These are phyloP conservation scores for Exaiptasia diaphana DNA, from an alignment of 64 coral and sea anemone genomes.

Conservation along the genomic window DNA sequence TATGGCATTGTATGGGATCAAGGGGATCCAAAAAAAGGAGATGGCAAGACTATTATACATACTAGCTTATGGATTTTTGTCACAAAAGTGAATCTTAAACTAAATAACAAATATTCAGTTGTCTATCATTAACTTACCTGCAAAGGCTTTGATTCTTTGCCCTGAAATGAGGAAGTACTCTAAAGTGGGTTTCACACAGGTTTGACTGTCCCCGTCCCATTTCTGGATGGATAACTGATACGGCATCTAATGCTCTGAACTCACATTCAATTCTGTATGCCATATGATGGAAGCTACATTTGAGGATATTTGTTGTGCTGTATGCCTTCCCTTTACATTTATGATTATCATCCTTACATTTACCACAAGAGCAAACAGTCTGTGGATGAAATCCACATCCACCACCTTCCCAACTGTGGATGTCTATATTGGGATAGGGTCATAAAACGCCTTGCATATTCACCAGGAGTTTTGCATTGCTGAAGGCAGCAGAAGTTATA, in stretches of 20 bases:
- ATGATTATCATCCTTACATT: background rate
- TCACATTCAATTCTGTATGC: slow-evolving; percentile 47
- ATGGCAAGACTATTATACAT: background rate
- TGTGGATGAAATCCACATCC: background rate
- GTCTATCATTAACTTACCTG: background rate
- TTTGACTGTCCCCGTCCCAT: slow-evolving; percentile 53
- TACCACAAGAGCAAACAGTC: background rate
- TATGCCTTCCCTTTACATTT: slow-evolving; percentile 38
- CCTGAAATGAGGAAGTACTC: background rate
- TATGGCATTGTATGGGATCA: background rate
- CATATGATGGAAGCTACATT: slow-evolving; percentile 17
- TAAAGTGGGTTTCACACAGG: slow-evolving; percentile 29
- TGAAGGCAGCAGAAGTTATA: slow-evolving; percentile 52
- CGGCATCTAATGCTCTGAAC: background rate
- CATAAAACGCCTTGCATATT: slow-evolving; percentile 39
- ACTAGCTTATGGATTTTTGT: no score
- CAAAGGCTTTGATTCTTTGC: background rate
- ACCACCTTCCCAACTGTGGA: slow-evolving; percentile 27
- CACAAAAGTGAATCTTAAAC: no score
- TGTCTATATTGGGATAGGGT: slow-evolving; percentile 18
- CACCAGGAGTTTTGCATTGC: slow-evolving; percentile 12
- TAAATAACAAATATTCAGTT: no score
- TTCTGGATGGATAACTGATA: slow-evolving; percentile 7
- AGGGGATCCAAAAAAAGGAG: background rate
- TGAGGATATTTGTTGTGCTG: background rate